Evolutionary conservation across 2,888 invertebrate genomes (phyloP).

Genomic region (Apeira syringaria): DNA sequence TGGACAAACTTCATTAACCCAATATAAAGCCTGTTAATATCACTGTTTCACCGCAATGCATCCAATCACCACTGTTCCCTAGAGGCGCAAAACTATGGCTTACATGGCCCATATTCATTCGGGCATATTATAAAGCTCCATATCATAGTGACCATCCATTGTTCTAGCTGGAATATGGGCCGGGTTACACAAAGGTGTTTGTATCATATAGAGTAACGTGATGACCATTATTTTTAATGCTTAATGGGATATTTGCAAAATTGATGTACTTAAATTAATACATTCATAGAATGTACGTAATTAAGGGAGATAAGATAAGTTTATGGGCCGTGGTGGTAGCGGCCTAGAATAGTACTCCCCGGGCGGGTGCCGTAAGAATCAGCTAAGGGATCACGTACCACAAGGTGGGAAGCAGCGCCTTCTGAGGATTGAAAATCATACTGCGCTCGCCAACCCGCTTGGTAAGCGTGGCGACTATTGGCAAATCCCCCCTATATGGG

Average conservation of each 20-base stretch:
- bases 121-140: conserved; percentile 15
- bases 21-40: conserved; percentile 20
- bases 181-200: conserved; percentile 30
- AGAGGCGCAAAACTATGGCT: conserved; percentile 55
- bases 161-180: conserved; percentile 31
- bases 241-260: conserved; percentile 6
- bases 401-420: too few relatives aligned
- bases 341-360: too few relatives aligned
- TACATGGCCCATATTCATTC: conserved; percentile 25
- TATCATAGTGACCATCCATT: conserved; percentile 32
- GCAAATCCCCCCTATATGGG: too few relatives aligned
- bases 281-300: too few relatives aligned
- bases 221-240: conserved; percentile 22
- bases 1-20: conserved; percentile 10
- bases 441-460: too few relatives aligned
- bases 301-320: too few relatives aligned
- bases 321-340: too few relatives aligned
- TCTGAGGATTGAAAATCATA: too few relatives aligned
- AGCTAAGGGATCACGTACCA: too few relatives aligned
- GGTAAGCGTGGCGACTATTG: too few relatives aligned
- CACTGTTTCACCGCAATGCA: conserved; percentile 46
- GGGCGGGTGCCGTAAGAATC: too few relatives aligned
- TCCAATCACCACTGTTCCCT: conserved; percentile 59
- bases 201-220: conserved; percentile 14
- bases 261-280: too few relatives aligned